Evolutionary conservation across 1,140 invertebrate species (phyloP).

Genomic region (Nebria ingens): DNA sequence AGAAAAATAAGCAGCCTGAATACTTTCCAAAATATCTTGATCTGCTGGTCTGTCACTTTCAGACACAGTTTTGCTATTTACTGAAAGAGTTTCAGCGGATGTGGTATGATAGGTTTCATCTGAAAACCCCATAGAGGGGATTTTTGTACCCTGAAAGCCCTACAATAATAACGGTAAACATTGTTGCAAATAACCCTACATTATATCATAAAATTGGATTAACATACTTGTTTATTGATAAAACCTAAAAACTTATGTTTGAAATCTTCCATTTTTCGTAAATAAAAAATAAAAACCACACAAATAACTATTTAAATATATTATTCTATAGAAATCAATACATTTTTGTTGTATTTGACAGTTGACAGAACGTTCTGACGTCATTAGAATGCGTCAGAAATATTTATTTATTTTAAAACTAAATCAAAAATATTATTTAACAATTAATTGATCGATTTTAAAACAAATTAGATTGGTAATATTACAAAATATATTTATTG

Average conservation of each 20-base stretch:
- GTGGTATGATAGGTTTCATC: constrained; percentile 35
- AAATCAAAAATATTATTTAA: too few species aligned
- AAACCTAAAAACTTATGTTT: constrained; percentile 41
- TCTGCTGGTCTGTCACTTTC: constrained; percentile 49
- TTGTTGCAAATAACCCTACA: background rate
- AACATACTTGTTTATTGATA: constrained; percentile 41
- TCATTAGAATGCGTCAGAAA: background rate
- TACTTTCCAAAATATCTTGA: constrained; percentile 61
- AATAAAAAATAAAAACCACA: background rate
- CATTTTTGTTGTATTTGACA: background rate
- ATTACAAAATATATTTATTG: too few species aligned
- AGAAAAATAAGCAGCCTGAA: constrained; percentile 56
- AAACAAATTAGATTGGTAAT: too few species aligned
- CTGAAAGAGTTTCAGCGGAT: constrained; percentile 26
- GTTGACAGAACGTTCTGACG: background rate
- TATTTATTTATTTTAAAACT: too few species aligned
- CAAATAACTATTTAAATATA: too few species aligned
- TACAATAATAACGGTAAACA: constrained; percentile 8
- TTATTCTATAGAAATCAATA: background rate
- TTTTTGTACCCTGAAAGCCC: constrained; percentile 35
- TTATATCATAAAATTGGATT: constrained; percentile 10
- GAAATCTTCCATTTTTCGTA: constrained; percentile 38
- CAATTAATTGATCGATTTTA: too few species aligned
- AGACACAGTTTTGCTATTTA: constrained; percentile 30
- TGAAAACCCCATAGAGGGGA: constrained; percentile 44